These are phyloP conservation scores for Azorinus chamasolen DNA, from an alignment of 2,888 invertebrate genomes.

Conservation along the genomic window DNA sequence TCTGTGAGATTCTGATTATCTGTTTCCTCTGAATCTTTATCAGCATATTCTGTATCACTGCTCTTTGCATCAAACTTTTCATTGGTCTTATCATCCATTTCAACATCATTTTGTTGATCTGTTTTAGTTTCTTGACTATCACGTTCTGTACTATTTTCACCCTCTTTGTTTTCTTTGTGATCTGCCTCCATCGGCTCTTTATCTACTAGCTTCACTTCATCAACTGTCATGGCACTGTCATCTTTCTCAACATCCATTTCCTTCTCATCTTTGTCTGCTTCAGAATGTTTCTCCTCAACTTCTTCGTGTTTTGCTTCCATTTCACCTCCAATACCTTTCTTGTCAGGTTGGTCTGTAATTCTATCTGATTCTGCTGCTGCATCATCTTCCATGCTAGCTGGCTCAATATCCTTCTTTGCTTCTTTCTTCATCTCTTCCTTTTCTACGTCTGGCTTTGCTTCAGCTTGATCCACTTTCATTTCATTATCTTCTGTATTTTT, in stretches of 20 bases:
- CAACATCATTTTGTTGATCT: neutral
- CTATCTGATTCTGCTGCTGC: neutral
- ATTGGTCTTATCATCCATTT: neutral
- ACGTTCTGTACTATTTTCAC: neutral
- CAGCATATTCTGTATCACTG: neutral
- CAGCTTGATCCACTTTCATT: neutral
- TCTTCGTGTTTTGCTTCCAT: neutral
- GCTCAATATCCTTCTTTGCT: neutral
- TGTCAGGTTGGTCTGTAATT: neutral
- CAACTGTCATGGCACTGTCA: neutral
- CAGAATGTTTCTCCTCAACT: neutral
- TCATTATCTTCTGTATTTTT: slow-evolving; percentile 5
- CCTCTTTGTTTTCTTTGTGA: slow-evolving; percentile 6
- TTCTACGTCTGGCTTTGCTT: slow-evolving; percentile 5
- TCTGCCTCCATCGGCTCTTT: neutral
- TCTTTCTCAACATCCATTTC: neutral
- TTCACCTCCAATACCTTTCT: neutral
- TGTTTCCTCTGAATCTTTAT: neutral
- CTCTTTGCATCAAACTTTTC: neutral
- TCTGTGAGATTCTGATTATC: neutral
- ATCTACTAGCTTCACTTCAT: neutral
- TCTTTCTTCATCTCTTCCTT: slow-evolving; percentile 1
- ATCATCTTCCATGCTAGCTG: neutral
- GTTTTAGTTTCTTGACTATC: neutral
- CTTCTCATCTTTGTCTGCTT: neutral